These are phyloP conservation scores for Diuraphis noxia DNA, from an alignment of 1,140 invertebrate species.

Conservation along the genomic window DNA sequence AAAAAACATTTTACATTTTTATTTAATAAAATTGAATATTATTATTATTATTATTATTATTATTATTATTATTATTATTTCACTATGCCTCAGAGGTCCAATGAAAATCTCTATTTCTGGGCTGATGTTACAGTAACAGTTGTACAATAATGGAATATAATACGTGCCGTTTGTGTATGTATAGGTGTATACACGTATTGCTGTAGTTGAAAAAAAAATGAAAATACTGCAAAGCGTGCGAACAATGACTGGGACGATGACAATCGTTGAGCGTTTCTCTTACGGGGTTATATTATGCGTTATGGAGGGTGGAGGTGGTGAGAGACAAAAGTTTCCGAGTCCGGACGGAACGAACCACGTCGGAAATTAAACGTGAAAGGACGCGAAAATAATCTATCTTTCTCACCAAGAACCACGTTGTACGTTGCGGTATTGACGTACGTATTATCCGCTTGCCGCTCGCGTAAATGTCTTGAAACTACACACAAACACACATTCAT, in stretches of 20 bases:
- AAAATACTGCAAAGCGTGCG: background rate
- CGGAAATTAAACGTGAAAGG: background rate
- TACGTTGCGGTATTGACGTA: background rate
- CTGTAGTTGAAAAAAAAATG: background rate
- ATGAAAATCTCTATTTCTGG: background rate
- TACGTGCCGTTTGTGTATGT: background rate
- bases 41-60: background rate
- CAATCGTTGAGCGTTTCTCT: background rate
- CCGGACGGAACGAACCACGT: background rate
- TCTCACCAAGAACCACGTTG: background rate
- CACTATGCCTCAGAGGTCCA: background rate
- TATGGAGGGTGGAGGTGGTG: background rate
- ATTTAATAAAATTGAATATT: slow-evolving; percentile 23
- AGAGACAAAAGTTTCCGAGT: background rate
- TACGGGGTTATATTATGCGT: background rate
- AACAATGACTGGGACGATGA: background rate
- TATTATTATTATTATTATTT: background rate
- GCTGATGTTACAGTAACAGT: background rate
- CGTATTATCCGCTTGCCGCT: background rate
- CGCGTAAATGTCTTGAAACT: background rate
- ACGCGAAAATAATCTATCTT: background rate
- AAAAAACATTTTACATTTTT: background rate
- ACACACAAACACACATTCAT: background rate
- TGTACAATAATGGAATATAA: background rate
- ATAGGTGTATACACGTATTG: background rate